Conservation (phyloP, 2,113 vertebrate genomes). For the Heterocephalus glaber region DNA sequence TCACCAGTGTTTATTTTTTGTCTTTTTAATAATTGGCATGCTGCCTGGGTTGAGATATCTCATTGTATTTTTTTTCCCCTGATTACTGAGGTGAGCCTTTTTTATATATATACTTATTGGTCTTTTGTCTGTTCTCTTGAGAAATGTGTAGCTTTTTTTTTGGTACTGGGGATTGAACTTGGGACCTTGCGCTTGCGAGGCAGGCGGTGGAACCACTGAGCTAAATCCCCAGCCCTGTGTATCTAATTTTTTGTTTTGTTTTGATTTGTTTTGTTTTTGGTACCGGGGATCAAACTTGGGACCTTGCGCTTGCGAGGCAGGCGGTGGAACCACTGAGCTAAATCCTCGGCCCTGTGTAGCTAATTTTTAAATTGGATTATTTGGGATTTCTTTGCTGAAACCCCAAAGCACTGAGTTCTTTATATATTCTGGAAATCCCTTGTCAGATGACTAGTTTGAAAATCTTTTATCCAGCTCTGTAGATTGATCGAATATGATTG, state of each 20-base stretch:
- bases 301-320: no score
- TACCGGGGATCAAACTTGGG: no score
- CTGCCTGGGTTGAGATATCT: neutral
- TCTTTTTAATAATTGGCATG: neutral
- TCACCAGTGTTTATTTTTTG: neutral
- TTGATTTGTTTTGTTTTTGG: no score
- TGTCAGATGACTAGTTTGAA: neutral
- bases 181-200: no score
- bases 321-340: no score
- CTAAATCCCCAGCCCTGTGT: no score
- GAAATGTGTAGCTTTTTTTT: no score
- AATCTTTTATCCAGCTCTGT: neutral
- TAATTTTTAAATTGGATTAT: neutral
- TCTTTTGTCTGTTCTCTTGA: neutral
- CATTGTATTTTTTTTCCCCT: neutral
- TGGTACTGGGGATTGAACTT: no score
- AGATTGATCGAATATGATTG: neutral
- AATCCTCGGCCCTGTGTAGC: no score
- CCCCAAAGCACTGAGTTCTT: neutral
- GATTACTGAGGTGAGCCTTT: neutral
- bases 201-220: no score
- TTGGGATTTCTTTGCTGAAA: neutral
- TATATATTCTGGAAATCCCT: neutral
- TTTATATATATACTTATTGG: neutral
- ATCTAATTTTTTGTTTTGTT: no score